phyloP scores from a whole-genome alignment of 2,888 invertebrate genomes.

The Spilosoma lubricipeda region DNA sequence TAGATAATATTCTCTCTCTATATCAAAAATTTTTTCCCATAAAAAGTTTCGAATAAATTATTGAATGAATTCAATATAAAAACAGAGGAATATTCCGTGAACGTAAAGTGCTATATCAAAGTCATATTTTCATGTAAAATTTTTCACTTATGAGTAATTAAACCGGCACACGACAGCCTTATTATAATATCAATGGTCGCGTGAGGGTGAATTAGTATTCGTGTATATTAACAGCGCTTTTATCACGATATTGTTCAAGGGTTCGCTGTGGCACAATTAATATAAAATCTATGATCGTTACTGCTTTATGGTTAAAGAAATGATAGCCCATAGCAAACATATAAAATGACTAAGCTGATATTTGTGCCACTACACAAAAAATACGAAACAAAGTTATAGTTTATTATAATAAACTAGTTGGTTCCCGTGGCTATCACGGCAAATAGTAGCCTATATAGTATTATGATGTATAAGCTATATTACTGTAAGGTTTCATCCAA shows the following conservation, averaged over 20 bases:
- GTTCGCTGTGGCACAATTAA: slow-evolving; percentile 13
- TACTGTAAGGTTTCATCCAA: too few species aligned
- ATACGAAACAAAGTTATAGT: too few species aligned
- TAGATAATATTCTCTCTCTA: too few species aligned
- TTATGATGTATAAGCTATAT: too few species aligned
- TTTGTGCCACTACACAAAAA: too few species aligned
- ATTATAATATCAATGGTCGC: slow-evolving; percentile 52
- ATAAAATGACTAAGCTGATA: neutral
- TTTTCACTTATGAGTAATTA: slow-evolving; percentile 50
- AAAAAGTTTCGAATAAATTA: neutral
- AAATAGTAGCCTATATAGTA: too few species aligned
- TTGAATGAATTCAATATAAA: neutral
- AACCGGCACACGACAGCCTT: slow-evolving; percentile 48
- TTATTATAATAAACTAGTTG: too few species aligned
- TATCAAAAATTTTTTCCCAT: neutral
- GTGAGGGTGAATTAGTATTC: slow-evolving; percentile 46
- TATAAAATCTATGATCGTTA: slow-evolving; percentile 6
- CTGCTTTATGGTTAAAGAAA: neutral
- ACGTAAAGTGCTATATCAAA: slow-evolving; percentile 27
- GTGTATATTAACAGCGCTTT: slow-evolving; percentile 31
- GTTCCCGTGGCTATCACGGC: too few species aligned
- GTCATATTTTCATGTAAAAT: slow-evolving; percentile 23
- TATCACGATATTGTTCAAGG: slow-evolving; percentile 26
- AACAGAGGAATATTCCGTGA: slow-evolving; percentile 2
- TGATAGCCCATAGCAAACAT: neutral